A percentile compares a stretch with the other conserved stretches of the same genome.
Evolutionary conservation across 1,140 invertebrate species (phyloP).

Genomic region (Adelges cooleyi): DNA sequence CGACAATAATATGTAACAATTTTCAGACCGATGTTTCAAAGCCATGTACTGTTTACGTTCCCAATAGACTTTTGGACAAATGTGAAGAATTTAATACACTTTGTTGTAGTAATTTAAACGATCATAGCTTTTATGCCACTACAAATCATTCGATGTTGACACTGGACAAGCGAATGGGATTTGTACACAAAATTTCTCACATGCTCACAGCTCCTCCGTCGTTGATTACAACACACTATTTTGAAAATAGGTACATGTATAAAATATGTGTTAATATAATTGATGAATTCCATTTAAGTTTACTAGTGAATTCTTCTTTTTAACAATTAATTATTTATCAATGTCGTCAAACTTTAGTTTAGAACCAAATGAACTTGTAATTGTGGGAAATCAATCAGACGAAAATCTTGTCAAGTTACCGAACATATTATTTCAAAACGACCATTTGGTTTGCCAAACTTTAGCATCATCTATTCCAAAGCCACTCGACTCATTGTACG

Average conservation of each 20-base stretch:
- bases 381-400: constrained; percentile 3
- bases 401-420: neutral
- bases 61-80: neutral
- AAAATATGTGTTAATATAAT: neutral
- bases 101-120: neutral
- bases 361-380: neutral
- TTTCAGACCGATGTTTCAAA: constrained; percentile 19
- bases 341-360: neutral
- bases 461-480: constrained; percentile 13
- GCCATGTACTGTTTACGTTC: constrained; percentile 10
- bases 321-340: neutral
- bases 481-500: neutral
- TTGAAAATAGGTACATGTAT: constrained; percentile 6
- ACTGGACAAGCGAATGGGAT: constrained; percentile 11
- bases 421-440: neutral
- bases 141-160: constrained; percentile 20
- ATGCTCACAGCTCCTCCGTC: constrained; percentile 23
- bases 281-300: no score
- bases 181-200: neutral
- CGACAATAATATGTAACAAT: no score
- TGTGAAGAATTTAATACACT: constrained; percentile 13
- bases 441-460: neutral
- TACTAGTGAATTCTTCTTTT: no score
- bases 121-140: neutral
- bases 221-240: constrained; percentile 4